A percentile compares a stretch with the other conserved stretches of the same genome.
Evolutionary conservation across 2,888 invertebrate species (phyloP).

Genomic region (Tipula lateralis): DNA sequence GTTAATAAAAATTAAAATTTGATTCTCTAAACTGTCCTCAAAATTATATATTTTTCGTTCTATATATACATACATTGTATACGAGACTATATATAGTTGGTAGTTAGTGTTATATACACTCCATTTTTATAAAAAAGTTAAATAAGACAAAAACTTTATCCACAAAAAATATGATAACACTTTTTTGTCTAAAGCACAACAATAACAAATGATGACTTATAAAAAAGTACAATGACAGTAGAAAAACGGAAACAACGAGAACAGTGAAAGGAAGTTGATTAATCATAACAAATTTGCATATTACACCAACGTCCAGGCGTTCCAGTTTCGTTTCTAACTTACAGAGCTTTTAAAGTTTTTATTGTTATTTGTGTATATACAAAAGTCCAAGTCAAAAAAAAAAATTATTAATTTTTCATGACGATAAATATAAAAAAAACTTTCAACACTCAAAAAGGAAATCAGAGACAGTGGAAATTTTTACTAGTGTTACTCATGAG

Average conservation of each 20-base stretch:
- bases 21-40: neutral
- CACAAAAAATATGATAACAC: neutral
- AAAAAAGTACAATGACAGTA: neutral
- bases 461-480: neutral
- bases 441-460: neutral
- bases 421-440: neutral
- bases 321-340: neutral
- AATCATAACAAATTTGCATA: constrained; percentile 2
- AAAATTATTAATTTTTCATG: neutral
- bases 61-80: neutral
- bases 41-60: neutral
- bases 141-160: neutral
- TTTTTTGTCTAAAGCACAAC: neutral
- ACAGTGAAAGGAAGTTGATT: neutral
- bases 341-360: neutral
- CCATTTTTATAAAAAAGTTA: neutral
- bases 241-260: neutral
- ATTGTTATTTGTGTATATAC: neutral
- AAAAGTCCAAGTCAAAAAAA: neutral
- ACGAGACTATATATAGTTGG: neutral
- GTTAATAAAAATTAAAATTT: neutral
- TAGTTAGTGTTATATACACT: neutral
- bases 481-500: neutral
- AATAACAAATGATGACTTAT: neutral
- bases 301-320: neutral